phyloP scores from a whole-genome alignment of 2,888 invertebrate species.

The Coelopa pilipes region DNA sequence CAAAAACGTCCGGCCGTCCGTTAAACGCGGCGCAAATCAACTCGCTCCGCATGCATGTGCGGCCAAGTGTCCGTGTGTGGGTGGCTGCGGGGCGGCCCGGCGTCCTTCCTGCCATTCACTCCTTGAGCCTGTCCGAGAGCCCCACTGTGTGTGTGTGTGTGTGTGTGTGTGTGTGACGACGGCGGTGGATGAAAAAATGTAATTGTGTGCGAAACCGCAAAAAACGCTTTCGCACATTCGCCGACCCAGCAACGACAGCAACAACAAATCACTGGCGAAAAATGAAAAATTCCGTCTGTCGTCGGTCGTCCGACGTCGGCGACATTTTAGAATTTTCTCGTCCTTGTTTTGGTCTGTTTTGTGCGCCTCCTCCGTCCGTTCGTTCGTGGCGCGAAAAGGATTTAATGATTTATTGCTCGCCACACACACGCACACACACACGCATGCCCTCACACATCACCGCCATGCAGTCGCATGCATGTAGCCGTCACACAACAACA shows the following conservation, averaged over 20 bases:
- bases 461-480: no score
- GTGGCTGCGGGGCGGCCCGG: no score
- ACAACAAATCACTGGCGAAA: background rate
- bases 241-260: background rate
- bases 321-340: background rate
- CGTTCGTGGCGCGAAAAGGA: slow-evolving; percentile 8
- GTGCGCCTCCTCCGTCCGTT: background rate
- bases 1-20: no score
- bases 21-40: no score
- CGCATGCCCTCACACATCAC: slow-evolving; percentile 1
- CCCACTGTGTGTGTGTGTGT: no score
- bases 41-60: no score
- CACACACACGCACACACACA: slow-evolving; percentile 9
- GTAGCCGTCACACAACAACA: slow-evolving; percentile 7
- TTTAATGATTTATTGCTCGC: slow-evolving; percentile 26
- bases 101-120: no score
- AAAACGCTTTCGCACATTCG: slow-evolving; percentile 11
- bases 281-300: no score
- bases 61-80: background rate
- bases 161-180: no score
- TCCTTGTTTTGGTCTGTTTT: background rate
- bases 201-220: slow-evolving; percentile 17
- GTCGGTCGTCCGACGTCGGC: no score
- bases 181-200: background rate
- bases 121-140: no score